Conservation (phyloP, 2,113 vertebrate genomes). For the Apodemus sylvaticus region DNA sequence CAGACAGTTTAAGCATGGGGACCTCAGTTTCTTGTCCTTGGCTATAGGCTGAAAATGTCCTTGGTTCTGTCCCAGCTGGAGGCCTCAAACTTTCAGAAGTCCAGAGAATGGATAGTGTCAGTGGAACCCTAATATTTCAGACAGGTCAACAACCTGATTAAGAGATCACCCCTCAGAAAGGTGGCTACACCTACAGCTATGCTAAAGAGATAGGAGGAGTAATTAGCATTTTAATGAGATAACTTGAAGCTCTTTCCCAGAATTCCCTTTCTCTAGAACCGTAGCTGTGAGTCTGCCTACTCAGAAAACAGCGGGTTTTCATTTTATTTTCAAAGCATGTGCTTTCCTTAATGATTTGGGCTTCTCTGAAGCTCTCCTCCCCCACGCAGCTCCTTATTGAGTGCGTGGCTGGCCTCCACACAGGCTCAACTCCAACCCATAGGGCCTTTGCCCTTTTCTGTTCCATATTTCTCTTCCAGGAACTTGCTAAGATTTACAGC, state of each 20-base stretch:
- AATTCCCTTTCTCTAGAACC: too few relatives aligned
- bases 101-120: neutral
- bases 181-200: neutral
- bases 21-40: too few relatives aligned
- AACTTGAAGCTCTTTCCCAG: neutral
- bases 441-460: too few relatives aligned
- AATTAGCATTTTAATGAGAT: neutral
- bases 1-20: neutral
- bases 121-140: neutral
- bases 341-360: neutral
- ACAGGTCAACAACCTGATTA: neutral
- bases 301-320: neutral
- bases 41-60: neutral
- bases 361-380: neutral
- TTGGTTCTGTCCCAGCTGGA: neutral
- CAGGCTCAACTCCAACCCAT: neutral
- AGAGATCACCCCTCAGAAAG: neutral
- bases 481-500: neutral
- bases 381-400: neutral
- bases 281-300: neutral
- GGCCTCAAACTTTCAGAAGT: neutral
- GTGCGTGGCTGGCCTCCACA: too few relatives aligned
- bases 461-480: neutral
- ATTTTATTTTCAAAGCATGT: neutral
- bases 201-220: neutral